Conservation (phyloP, 2,888 invertebrate species). For the Nebria salina region DNA sequence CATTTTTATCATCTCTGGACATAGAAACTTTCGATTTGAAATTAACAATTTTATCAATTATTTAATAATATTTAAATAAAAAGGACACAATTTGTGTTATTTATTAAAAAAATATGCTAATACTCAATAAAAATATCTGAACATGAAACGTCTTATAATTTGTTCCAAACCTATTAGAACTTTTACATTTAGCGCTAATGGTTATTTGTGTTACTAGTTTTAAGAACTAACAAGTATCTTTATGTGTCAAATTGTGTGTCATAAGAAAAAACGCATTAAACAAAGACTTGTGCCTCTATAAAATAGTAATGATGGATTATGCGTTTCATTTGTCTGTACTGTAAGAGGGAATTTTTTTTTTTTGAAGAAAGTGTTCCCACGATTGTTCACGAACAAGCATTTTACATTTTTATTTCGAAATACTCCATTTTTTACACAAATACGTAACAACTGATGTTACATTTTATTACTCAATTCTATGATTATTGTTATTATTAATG, state of each 20-base stretch:
- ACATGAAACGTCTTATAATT: background rate
- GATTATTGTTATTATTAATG: background rate
- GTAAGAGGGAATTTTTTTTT: conserved; percentile 20
- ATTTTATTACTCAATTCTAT: background rate
- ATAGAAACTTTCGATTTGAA: background rate
- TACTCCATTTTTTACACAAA: conserved; percentile 22
- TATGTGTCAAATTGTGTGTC: conserved; percentile 32
- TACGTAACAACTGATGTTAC: conserved; percentile 11
- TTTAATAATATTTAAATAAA: too few relatives aligned
- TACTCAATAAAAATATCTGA: background rate
- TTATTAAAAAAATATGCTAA: background rate
- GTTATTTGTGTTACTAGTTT: background rate
- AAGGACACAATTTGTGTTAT: too few relatives aligned
- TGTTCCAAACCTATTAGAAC: background rate
- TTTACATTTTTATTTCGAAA: conserved; percentile 32
- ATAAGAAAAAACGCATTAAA: conserved; percentile 30
- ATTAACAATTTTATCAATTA: background rate
- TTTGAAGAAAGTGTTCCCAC: conserved; percentile 41
- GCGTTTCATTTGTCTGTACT: conserved; percentile 15
- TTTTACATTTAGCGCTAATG: background rate
- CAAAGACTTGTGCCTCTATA: conserved; percentile 25
- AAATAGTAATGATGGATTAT: conserved; percentile 35
- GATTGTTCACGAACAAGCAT: conserved; percentile 19
- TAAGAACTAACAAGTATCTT: conserved; percentile 7
- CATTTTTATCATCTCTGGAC: background rate